phyloP scores from a whole-genome alignment of 2,888 invertebrate genomes.

The Venusia cambrica region DNA sequence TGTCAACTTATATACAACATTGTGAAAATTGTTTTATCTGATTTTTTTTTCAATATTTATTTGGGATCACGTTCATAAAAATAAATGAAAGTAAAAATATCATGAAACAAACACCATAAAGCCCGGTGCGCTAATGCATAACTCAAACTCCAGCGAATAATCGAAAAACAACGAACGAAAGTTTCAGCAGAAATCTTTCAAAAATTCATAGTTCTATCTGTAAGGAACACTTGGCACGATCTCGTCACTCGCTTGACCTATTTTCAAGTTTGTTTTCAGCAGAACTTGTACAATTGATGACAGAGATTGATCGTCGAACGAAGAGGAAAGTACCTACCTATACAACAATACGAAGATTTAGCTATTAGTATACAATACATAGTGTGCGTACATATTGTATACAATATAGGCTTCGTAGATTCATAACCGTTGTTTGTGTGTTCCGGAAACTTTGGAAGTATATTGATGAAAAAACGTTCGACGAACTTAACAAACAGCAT shows the following conservation, averaged over 20 bases:
- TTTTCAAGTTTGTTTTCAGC: constrained; percentile 33
- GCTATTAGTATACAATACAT: constrained; percentile 5
- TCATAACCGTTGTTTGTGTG: too few relatives aligned
- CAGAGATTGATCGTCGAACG: constrained; percentile 28
- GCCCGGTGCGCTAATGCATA: constrained; percentile 7
- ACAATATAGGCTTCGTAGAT: too few relatives aligned
- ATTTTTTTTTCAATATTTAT: too few relatives aligned
- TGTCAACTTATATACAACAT: too few relatives aligned
- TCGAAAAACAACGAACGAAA: constrained; percentile 14
- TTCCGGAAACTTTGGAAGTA: too few relatives aligned
- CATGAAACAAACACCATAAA: constrained; percentile 1
- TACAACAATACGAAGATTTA: constrained; percentile 8
- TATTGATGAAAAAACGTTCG: too few relatives aligned
- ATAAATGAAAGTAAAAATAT: neutral
- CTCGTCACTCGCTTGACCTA: constrained; percentile 29
- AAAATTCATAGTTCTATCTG: constrained; percentile 22
- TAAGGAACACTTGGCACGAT: constrained; percentile 30
- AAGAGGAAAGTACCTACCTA: constrained; percentile 24
- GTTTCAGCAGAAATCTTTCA: constrained; percentile 12
- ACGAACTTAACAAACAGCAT: too few relatives aligned
- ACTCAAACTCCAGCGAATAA: constrained; percentile 6
- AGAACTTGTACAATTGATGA: constrained; percentile 31
- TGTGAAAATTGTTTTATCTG: too few relatives aligned
- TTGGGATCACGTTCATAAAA: too few relatives aligned
- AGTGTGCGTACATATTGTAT: too few relatives aligned